phyloP scores from a whole-genome alignment of 1,140 invertebrate species.

The Melipona quadrifasciata region DNA sequence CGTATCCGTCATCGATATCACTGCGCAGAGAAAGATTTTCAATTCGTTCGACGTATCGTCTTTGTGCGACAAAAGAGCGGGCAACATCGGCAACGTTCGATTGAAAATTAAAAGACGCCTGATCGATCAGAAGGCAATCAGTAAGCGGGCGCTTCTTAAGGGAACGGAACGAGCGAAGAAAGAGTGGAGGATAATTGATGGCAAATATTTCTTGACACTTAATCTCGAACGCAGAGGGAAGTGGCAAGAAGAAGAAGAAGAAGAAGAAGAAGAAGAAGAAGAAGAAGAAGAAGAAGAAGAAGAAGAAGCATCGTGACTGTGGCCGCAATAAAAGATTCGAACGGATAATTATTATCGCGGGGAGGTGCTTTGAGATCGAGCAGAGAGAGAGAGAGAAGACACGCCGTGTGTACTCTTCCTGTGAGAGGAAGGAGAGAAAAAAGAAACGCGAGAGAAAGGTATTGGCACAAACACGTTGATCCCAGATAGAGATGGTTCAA shows the following conservation, averaged over 20 bases:
- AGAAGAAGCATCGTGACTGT: slow-evolving; percentile 59
- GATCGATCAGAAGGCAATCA: slow-evolving; percentile 44
- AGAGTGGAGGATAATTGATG: slow-evolving; percentile 29
- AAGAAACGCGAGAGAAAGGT: slow-evolving; percentile 63
- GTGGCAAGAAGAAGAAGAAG: slow-evolving; percentile 24
- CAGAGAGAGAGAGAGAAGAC: background rate
- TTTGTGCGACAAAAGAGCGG: too few species aligned
- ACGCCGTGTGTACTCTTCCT: background rate
- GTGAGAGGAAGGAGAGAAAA: slow-evolving; percentile 33
- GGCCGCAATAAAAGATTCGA: slow-evolving; percentile 44
- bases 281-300: slow-evolving; percentile 1
- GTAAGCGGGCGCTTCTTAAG: background rate
- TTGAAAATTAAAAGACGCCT: background rate
- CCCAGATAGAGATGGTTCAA: slow-evolving; percentile 63
- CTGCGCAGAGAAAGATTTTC: too few species aligned
- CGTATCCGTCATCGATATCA: too few species aligned
- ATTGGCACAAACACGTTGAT: slow-evolving; percentile 57
- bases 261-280: slow-evolving; percentile 16
- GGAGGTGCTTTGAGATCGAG: slow-evolving; percentile 26
- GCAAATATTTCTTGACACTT: slow-evolving; percentile 51
- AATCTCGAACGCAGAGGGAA: slow-evolving; percentile 43
- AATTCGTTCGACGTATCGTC: too few species aligned
- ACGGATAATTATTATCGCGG: slow-evolving; percentile 64
- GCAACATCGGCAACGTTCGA: too few species aligned
- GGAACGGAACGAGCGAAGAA: background rate